Evolutionary conservation across 1,140 invertebrate genomes (phyloP).

Genomic region (Brachystomella parvula): DNA sequence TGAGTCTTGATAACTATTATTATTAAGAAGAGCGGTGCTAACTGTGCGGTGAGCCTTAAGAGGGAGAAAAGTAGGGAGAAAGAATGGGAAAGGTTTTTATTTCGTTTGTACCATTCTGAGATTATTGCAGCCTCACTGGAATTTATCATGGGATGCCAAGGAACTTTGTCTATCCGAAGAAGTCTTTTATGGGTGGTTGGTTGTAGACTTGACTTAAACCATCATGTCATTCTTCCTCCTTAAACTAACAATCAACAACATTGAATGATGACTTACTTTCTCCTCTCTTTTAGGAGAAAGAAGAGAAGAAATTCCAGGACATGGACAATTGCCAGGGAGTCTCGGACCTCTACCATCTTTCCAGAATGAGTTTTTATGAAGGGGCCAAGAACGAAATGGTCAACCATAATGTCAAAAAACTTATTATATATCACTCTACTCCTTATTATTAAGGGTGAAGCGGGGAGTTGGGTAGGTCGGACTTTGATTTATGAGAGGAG

Average conservation of each 20-base stretch:
- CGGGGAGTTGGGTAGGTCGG: background rate
- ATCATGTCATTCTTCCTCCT: background rate
- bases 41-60: background rate
- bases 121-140: slow-evolving; percentile 8
- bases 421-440: background rate
- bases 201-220: background rate
- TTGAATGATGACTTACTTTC: background rate
- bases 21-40: background rate
- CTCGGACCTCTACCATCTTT: background rate
- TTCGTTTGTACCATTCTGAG: slow-evolving; percentile 2
- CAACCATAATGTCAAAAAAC: slow-evolving; percentile 2
- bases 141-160: background rate
- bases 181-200: background rate
- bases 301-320: background rate
- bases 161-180: background rate
- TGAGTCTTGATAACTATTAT: background rate
- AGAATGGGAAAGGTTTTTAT: slow-evolving; percentile 3
- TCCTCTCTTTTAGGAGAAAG: too few species aligned
- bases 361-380: too few species aligned
- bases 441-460: slow-evolving; percentile 6
- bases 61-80: background rate
- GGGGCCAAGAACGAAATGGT: background rate
- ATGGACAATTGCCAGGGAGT: background rate
- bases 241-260: slow-evolving; percentile 10
- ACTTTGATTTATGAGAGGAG: background rate